These are phyloP conservation scores for Cercopithecus neglectus DNA, from an alignment of 2,797 vertebrate genomes.

Conservation along the genomic window DNA sequence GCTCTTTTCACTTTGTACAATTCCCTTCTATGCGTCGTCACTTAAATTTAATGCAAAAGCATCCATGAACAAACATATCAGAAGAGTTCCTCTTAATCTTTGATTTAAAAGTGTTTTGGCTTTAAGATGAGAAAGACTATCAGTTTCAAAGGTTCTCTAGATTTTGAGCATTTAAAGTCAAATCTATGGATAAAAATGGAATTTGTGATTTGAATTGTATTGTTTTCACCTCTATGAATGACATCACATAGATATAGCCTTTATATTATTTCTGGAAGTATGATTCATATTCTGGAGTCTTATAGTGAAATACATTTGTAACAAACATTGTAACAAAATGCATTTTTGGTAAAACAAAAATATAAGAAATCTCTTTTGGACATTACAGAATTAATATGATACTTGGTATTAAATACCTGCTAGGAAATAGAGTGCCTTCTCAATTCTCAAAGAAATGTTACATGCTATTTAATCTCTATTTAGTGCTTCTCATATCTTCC, in stretches of 20 bases:
- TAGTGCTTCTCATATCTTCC: not conserved
- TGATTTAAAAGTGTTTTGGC: not conserved
- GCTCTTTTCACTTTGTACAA: not conserved
- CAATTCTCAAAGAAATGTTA: not conserved
- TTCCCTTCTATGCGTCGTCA: not conserved
- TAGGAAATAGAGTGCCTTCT: not conserved
- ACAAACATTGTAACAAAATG: not conserved
- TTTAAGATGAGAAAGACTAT: not conserved
- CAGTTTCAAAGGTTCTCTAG: not conserved
- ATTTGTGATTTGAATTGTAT: not conserved
- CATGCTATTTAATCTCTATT: not conserved
- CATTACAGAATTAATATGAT: not conserved
- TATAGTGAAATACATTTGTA: constrained; percentile 2
- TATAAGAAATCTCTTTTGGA: not conserved
- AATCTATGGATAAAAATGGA: not conserved
- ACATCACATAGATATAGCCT: not conserved
- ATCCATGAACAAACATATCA: not conserved
- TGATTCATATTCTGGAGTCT: not conserved
- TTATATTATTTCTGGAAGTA: not conserved
- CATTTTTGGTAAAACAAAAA: not conserved
- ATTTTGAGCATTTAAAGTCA: not conserved
- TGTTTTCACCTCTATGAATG: not conserved
- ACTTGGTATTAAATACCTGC: not conserved
- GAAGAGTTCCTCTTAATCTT: not conserved
- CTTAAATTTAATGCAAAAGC: not conserved